phyloP scores from a whole-genome alignment of 2,797 vertebrate genomes.

The Rhabdomys pumilio region DNA sequence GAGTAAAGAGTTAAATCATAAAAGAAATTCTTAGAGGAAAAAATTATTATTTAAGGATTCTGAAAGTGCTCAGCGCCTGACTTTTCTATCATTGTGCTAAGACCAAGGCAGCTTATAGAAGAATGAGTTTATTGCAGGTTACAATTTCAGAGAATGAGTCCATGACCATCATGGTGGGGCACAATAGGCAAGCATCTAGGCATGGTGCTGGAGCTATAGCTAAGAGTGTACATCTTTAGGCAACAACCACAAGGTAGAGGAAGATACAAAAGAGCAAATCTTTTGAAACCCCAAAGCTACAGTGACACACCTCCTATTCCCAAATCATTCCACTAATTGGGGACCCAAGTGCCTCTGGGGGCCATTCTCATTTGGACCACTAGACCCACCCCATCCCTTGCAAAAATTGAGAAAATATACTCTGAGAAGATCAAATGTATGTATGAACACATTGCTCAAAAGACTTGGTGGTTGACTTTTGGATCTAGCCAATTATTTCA shows the following conservation, averaged over 20 bases:
- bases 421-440: conserved; percentile 2
- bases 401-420: neutral
- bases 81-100: neutral
- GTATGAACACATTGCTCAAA: neutral
- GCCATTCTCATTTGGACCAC: neutral
- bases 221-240: neutral
- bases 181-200: neutral
- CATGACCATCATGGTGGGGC: neutral
- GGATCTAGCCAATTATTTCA: neutral
- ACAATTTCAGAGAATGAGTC: neutral
- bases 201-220: neutral
- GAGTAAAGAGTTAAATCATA: conserved; percentile 28
- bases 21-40: conserved; percentile 3
- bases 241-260: neutral
- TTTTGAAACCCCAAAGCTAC: neutral
- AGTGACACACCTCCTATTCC: neutral
- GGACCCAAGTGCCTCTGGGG: neutral
- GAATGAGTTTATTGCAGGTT: neutral
- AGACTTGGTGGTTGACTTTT: conserved; percentile 11
- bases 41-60: conserved; percentile 45
- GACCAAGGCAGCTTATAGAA: neutral
- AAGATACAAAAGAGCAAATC: neutral
- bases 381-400: neutral
- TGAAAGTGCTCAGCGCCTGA: neutral
- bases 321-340: neutral